phyloP scores from a whole-genome alignment of 2,888 invertebrate genomes.

The Phragmatobia fuliginosa region DNA sequence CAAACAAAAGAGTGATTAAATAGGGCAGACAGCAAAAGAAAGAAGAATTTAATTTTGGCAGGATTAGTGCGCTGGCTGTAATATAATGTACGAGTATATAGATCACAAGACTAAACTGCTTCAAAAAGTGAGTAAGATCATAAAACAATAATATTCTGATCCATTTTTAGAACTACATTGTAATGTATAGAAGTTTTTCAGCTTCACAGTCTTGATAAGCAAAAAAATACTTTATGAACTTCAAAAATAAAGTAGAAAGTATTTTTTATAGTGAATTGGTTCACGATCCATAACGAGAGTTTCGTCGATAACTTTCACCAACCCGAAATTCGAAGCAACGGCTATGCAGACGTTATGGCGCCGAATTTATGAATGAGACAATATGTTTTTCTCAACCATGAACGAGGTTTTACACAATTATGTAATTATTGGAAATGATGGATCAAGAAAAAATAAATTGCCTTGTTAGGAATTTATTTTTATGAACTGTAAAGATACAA shows the following conservation, averaged over 20 bases:
- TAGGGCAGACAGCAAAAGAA: no score
- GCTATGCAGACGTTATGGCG: constrained; percentile 68
- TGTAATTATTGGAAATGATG: not conserved
- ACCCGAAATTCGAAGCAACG: constrained; percentile 35
- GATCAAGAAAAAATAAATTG: constrained; percentile 5
- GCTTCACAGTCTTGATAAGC: not conserved
- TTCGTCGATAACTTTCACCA: constrained; percentile 59
- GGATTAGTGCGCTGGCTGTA: not conserved
- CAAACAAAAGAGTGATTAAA: not conserved
- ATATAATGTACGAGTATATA: not conserved
- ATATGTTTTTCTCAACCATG: constrained; percentile 44
- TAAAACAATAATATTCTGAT: not conserved
- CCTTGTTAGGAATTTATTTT: not conserved
- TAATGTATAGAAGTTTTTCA: not conserved
- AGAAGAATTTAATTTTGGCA: not conserved
- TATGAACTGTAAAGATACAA: not conserved
- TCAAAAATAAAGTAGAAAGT: not conserved
- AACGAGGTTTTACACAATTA: constrained; percentile 9
- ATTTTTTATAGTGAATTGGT: not conserved
- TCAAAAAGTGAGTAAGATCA: not conserved
- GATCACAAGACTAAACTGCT: not conserved
- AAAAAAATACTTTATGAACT: not conserved
- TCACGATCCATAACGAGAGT: constrained; percentile 24
- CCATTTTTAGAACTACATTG: not conserved
- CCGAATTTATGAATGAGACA: constrained; percentile 68